Evolutionary conservation across 2,888 invertebrate genomes (phyloP).

Genomic region (Nudaria mundana): DNA sequence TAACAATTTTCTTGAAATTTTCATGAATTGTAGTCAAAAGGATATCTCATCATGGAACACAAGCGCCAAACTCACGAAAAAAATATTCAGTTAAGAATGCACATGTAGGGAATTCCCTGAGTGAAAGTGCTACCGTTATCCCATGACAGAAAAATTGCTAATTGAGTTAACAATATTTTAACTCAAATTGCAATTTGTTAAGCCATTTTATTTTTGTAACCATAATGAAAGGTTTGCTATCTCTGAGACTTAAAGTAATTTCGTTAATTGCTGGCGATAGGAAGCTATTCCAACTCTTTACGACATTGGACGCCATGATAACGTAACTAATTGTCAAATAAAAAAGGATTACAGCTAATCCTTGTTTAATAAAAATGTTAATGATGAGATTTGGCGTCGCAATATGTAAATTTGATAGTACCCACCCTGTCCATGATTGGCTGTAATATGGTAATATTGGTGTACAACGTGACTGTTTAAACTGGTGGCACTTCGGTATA

Average conservation of each 20-base stretch:
- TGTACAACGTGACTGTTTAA: slow-evolving; percentile 26
- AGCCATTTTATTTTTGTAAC: slow-evolving; percentile 41
- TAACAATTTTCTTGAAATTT: too few relatives aligned
- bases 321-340: slow-evolving; percentile 79
- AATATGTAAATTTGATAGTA: slow-evolving; percentile 69
- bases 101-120: too few relatives aligned
- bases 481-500: slow-evolving; percentile 19
- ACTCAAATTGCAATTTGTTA: slow-evolving; percentile 49
- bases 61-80: too few relatives aligned
- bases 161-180: neutral
- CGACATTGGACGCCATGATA: slow-evolving; percentile 69
- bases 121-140: too few relatives aligned
- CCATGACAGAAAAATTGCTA: slow-evolving; percentile 14
- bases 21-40: too few relatives aligned
- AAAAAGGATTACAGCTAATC: slow-evolving; percentile 78
- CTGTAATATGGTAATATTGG: slow-evolving; percentile 35
- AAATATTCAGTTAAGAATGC: too few relatives aligned
- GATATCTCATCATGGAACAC: too few relatives aligned
- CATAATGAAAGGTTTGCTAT: slow-evolving; percentile 61
- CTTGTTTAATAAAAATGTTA: slow-evolving; percentile 81
- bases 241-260: slow-evolving; percentile 58
- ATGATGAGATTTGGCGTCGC: slow-evolving; percentile 71
- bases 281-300: slow-evolving; percentile 76
- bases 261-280: slow-evolving; percentile 71
- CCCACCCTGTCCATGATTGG: slow-evolving; percentile 53